A percentile compares a stretch with the other conserved stretches of the same genome.
These are phyloP conservation scores for Nomada ruficornis DNA, from an alignment of 2,888 invertebrate species.

Conservation along the genomic window DNA sequence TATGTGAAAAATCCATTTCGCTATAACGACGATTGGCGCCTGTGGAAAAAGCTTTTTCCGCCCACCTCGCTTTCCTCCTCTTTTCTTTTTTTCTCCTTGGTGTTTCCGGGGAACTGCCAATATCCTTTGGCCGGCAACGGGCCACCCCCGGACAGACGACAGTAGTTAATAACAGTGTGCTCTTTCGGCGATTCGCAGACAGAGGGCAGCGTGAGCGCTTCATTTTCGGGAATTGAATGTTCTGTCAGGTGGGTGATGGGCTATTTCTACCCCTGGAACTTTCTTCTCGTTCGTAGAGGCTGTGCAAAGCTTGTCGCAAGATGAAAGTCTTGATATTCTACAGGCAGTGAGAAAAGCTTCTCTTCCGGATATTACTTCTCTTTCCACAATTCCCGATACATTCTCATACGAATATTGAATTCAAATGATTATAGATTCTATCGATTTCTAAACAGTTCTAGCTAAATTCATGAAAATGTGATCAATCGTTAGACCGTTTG, in stretches of 20 bases:
- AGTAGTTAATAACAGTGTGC: conserved; percentile 29
- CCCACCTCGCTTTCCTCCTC: neutral
- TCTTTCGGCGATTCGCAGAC: neutral
- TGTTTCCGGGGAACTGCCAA: conserved; percentile 13
- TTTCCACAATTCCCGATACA: neutral
- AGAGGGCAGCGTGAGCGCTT: neutral
- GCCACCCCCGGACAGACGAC: conserved; percentile 15
- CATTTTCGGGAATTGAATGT: conserved; percentile 16
- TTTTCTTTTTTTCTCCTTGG: neutral
- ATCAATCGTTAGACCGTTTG: neutral
- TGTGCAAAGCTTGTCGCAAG: neutral
- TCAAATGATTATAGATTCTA: no score
- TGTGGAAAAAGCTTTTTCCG: conserved; percentile 11
- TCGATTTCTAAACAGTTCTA: no score
- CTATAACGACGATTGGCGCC: conserved; percentile 53
- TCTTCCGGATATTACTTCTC: neutral
- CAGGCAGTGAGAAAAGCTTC: no score
- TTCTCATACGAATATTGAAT: no score
- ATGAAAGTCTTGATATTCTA: no score
- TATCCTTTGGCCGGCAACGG: conserved; percentile 30
- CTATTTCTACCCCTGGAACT: neutral
- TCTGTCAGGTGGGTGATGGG: conserved; percentile 11
- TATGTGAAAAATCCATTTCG: conserved; percentile 62
- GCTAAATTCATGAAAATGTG: no score
- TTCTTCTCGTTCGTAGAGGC: neutral